Base-by-base conservation (phyloP, 2,113 vertebrate species). In the Microtus montanus region DNA sequence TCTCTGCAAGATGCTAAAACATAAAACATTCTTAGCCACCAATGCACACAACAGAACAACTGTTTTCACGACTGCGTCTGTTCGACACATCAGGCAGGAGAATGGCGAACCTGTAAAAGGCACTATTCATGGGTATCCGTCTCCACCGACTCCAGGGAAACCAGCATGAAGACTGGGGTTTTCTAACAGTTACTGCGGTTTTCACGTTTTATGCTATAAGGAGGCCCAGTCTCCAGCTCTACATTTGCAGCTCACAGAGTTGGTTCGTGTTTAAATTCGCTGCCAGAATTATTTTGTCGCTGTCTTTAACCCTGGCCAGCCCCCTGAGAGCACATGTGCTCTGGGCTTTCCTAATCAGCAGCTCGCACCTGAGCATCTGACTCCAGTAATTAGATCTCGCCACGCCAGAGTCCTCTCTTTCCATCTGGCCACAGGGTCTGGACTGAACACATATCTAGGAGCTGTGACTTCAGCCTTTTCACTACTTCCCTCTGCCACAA, bases 271-370 rank as follows among this genome's bases (percentile, higher is more conserved):
- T 96, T 93, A 91, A 93, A 97, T 95, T 68, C 54, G 19, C 96
- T 91, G 95, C 92, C 82, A 71, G 91, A 83, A 88, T 92, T 88
- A 89, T 89, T 90, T 89, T 96, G 92, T 78, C 92, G 35, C 47
- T 66, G 14, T 96, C 94, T 90, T 82, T 90, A 94, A 89, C 88
- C 58, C 41, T 2, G 87, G 44, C 30, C 0, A 5, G 78, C 28
- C 95, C 86, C 85, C 33, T 33, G 87, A 90, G 93, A 96, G 85
- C 19, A 0, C 3, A 12, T n/a, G 64, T 35, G 86, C 85, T 77
- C 94, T 93, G 96, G 63, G 91, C 90, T 95, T 96, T 92, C 68
- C 28, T 95, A 83, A 96, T 93, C 87, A 94, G 92, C 80, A 54
- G 94, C 92, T 54, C 0, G 0, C 96, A 96, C 95, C 97, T 92